Evolutionary conservation across 2,113 vertebrate genomes (phyloP).

Genomic region (Gadus chalcogrammus): DNA sequence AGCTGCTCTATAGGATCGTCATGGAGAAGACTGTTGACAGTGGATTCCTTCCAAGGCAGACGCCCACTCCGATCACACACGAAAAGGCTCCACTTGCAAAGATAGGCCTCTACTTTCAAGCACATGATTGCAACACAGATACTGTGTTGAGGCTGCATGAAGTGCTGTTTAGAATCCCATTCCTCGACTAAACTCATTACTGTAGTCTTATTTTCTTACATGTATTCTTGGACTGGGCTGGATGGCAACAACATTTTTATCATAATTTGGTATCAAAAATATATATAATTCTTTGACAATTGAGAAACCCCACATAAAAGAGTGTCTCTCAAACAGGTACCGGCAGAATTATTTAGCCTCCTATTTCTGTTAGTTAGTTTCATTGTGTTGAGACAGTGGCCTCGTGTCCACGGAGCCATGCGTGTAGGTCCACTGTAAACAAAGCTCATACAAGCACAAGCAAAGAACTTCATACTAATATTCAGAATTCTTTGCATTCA

Average conservation of each 20-base stretch:
- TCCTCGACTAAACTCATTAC: slow-evolving; percentile 22
- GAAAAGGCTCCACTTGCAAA: slow-evolving; percentile 20
- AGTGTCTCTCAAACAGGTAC: slow-evolving; percentile 13
- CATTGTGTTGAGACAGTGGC: slow-evolving; percentile 28
- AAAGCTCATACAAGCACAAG: slow-evolving; percentile 3
- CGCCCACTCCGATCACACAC: slow-evolving; percentile 29
- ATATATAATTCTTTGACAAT: too few species aligned
- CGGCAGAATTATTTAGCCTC: slow-evolving; percentile 8
- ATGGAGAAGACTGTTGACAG: slow-evolving; percentile 48
- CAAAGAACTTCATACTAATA: background rate
- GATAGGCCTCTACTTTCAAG: slow-evolving; percentile 33
- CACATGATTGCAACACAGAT: slow-evolving; percentile 53
- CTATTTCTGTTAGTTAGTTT: slow-evolving; percentile 19
- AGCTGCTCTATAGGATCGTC: slow-evolving; percentile 33
- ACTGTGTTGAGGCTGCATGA: slow-evolving; percentile 26
- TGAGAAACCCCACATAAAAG: too few species aligned
- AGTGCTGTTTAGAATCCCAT: slow-evolving; percentile 16
- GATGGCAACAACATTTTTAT: slow-evolving; percentile 58
- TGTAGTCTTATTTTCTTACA: background rate
- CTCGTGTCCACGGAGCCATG: slow-evolving; percentile 1
- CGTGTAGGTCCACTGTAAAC: slow-evolving; percentile 4
- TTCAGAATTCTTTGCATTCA: background rate
- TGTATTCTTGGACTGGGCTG: slow-evolving; percentile 39
- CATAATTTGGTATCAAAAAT: too few species aligned
- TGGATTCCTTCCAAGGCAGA: slow-evolving; percentile 56